Conservation (phyloP, 2,888 invertebrate genomes). For the Seladonia tumulorum region DNA sequence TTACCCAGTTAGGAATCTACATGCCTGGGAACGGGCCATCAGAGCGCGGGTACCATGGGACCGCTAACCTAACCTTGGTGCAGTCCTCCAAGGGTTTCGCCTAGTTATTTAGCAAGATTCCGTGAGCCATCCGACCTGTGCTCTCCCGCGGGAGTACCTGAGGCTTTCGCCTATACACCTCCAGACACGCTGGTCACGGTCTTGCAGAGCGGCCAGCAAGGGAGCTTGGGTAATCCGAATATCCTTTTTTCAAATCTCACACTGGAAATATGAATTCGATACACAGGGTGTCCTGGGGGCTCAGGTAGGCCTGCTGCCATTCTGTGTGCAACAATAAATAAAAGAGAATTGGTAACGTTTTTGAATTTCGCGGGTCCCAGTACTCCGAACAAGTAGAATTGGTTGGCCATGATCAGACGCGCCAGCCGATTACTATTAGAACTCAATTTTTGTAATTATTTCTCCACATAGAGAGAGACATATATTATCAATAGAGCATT, state of each 20-base stretch:
- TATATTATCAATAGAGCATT: too few relatives aligned
- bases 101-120: slow-evolving; percentile 5
- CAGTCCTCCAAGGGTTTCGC: neutral
- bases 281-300: neutral
- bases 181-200: neutral
- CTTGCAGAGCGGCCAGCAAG: neutral
- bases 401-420: too few relatives aligned
- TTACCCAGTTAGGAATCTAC: slow-evolving; percentile 9
- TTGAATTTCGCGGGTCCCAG: too few relatives aligned
- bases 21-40: neutral
- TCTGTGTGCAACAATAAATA: too few relatives aligned
- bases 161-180: neutral
- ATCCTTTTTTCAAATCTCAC: neutral
- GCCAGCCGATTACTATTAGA: too few relatives aligned
- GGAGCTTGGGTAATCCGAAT: neutral
- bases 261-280: neutral
- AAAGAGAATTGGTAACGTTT: too few relatives aligned
- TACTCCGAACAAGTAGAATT: too few relatives aligned
- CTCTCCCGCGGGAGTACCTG: neutral
- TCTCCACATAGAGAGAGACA: too few relatives aligned
- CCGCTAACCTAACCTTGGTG: neutral
- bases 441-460: too few relatives aligned
- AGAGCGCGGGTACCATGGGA: neutral
- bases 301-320: too few relatives aligned
- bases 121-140: neutral